Conservation (phyloP, 2,888 invertebrate species). For the Mechanitis messenoides region DNA sequence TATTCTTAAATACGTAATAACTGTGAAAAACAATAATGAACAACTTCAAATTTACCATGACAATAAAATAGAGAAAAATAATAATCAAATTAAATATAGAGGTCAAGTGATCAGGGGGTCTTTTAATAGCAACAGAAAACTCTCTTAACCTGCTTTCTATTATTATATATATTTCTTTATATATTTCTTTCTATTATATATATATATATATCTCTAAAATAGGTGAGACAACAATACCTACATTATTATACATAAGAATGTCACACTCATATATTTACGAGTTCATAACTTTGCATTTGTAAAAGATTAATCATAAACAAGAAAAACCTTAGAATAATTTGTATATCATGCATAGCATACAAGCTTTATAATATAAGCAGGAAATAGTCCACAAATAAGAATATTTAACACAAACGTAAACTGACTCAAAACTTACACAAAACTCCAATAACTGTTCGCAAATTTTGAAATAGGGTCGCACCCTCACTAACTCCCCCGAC, state of each 20-base stretch:
- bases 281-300: too few species aligned
- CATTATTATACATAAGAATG: not conserved
- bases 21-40: not conserved
- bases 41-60: not conserved
- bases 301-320: too few species aligned
- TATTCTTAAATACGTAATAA: too few species aligned
- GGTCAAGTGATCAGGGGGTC: conserved; percentile 1
- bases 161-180: not conserved
- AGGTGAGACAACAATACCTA: not conserved
- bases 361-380: too few species aligned
- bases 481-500: conserved; percentile 39
- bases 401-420: not conserved
- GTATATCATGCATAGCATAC: too few species aligned
- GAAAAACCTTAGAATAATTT: too few species aligned
- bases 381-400: too few species aligned
- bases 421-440: conserved; percentile 16
- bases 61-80: conserved; percentile 12
- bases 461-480: conserved; percentile 56
- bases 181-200: too few species aligned
- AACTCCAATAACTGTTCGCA: conserved; percentile 42
- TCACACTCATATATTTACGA: too few species aligned
- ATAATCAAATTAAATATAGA: conserved; percentile 14
- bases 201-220: too few species aligned
- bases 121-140: not conserved
- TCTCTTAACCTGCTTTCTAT: not conserved